Conservation (phyloP, 2,888 invertebrate species). For the Piscicola geometra region DNA sequence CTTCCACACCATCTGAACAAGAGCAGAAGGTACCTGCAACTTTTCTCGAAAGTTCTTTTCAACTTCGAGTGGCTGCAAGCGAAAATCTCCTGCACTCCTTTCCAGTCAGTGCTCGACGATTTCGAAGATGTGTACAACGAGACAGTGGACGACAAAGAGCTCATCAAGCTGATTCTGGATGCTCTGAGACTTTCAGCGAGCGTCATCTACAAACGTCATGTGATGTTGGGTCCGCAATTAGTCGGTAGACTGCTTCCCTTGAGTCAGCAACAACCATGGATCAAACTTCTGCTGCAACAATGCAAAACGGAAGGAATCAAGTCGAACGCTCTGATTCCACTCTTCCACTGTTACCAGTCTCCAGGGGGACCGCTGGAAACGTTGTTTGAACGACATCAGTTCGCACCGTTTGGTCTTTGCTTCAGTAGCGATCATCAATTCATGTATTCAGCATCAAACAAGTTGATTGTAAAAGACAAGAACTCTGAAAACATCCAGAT, state of each 20-base stretch:
- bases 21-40: slow-evolving; percentile 80
- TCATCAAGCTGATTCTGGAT: slow-evolving; percentile 54
- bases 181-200: slow-evolving; percentile 80
- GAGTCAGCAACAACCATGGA: slow-evolving; percentile 75
- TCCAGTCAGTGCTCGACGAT: slow-evolving; percentile 78
- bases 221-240: slow-evolving; percentile 91
- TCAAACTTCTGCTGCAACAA: slow-evolving; percentile 79
- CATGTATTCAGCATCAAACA: slow-evolving; percentile 90
- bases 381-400: slow-evolving; percentile 94
- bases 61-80: slow-evolving; percentile 97
- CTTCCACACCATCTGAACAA: slow-evolving; percentile 89
- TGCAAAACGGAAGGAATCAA: slow-evolving; percentile 75
- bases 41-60: slow-evolving; percentile 86
- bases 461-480: slow-evolving; percentile 94
- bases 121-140: slow-evolving; percentile 75
- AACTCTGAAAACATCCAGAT: slow-evolving; percentile 91
- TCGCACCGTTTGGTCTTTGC: slow-evolving; percentile 64
- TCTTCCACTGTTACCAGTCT: slow-evolving; percentile 92
- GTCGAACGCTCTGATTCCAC: slow-evolving; percentile 70
- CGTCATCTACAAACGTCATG: slow-evolving; percentile 81
- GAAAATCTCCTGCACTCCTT: slow-evolving; percentile 86
- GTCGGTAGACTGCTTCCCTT: slow-evolving; percentile 87
- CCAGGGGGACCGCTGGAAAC: slow-evolving; percentile 98
- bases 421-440: slow-evolving; percentile 58
- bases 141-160: slow-evolving; percentile 45